These are phyloP conservation scores for Druon quercuslanigerum DNA, from an alignment of 1,140 invertebrate species.

Conservation along the genomic window DNA sequence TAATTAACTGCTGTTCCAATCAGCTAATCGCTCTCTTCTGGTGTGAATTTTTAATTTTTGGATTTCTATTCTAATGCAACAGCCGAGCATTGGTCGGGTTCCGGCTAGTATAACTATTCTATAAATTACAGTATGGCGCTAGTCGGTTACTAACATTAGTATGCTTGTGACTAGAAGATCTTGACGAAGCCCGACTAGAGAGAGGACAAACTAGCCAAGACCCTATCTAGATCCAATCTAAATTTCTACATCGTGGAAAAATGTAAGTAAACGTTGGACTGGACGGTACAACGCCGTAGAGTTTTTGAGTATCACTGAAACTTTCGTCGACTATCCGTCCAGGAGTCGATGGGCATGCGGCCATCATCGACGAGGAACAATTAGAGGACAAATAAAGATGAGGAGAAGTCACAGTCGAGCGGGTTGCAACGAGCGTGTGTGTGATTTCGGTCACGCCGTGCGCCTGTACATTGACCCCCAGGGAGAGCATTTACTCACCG, in stretches of 20 bases:
- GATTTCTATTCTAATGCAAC: no score
- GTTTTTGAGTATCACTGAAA: slow-evolving; percentile 34
- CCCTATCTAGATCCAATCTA: no score
- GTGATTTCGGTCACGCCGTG: slow-evolving; percentile 74
- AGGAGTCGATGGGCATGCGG: slow-evolving; percentile 37
- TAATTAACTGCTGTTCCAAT: background rate
- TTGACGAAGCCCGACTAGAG: no score
- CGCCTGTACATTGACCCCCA: slow-evolving; percentile 74
- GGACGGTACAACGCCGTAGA: background rate
- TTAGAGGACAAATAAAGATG: slow-evolving; percentile 56
- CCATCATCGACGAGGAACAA: slow-evolving; percentile 44
- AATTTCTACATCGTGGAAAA: background rate
- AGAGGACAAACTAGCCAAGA: no score
- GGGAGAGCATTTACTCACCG: slow-evolving; percentile 60
- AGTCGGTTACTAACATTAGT: no score
- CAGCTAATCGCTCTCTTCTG: no score
- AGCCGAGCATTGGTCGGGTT: no score
- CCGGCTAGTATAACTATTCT: no score
- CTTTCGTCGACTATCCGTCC: slow-evolving; percentile 37
- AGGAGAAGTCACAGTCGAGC: slow-evolving; percentile 67
- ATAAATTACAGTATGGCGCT: no score
- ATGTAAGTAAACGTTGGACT: background rate
- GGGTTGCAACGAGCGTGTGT: slow-evolving; percentile 70
- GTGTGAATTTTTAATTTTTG: no score
- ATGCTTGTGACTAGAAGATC: no score